Evolutionary conservation across 2,113 vertebrate genomes (phyloP), one percentile per base, ranked within the genome.

Genomic region (Peromyscus californicus): DNA sequence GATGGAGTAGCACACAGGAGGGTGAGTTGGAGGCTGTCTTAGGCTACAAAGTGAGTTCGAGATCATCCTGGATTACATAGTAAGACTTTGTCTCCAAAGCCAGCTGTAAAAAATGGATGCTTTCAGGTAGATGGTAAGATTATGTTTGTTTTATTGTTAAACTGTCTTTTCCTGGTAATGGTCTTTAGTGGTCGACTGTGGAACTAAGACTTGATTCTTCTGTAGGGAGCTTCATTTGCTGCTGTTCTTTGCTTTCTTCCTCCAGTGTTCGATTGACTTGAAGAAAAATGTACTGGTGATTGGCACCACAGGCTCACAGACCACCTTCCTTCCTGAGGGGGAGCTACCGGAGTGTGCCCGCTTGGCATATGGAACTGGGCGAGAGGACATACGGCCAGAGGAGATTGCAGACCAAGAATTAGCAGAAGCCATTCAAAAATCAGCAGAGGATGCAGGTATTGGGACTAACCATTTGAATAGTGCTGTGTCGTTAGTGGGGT

Each of bases 241-340:
- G 0, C 78, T 51, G 6, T 89, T 75, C 63, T 89, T 69, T 88
- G 11, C 0, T 3, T 96, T 93, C 63, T 97, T 91, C 75, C 67
- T 90, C 74, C 72, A 0, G 99, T 99, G 99, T 97, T 99, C 99
- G 0, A 99, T 99, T 22, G 99, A 99, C 98, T 99, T 99, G 98
- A 99, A 99, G 99, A 99, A 99, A 98, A 99, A 99, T 0, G 98
- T 99, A 1, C 99, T 99, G 0, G 99, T 99, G 92, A 99, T 99
- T 0, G 99, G 99, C 98, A 99, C 99, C 1, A 99, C 99, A 0
- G 99, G 99, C 94, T 99, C 99, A 0, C 99, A 99, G 98, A 99
- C 99, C 2, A 98, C 98, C 33, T 99, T 99, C 97, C 98, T 99
- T 91, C 99, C 99, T 0, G 99, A 99, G 97, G 99, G 99, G 0